Base-by-base conservation (phyloP, 2,797 vertebrate genomes). In the Hafferia zeledoni region DNA sequence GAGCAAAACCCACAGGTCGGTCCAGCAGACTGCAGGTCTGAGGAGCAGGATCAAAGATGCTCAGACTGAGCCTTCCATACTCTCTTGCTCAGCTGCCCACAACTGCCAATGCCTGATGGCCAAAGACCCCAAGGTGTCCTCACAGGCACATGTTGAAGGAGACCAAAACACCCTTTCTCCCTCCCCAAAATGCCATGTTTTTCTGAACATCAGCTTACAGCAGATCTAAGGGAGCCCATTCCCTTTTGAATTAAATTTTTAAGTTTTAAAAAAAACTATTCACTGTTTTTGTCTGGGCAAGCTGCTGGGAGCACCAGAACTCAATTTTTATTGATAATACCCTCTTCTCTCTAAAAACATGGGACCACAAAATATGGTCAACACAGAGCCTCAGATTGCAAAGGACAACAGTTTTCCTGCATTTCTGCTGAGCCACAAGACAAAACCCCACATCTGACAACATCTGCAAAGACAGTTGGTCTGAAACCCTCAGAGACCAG, bases 241-340 rank as follows among this genome's bases (percentile, higher is more conserved):
- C 19, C 59, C 41, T 74, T 77, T 11, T 1, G 13, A 83, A 24
- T 41, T 52, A 75, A 52, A 52, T 72, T 56, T 74, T 63, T 63
- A 85, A 82, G 74, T 70, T 95, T 76, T 71, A 67, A 53, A 39
- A 70, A 65, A 83, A 94, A 30, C 47, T 37, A 60, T 63, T 69
- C 27, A 18, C 15, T 71, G 68, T 37, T 94, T 79, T 79, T 63
- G 55, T 52, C 87, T 91, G 72, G 31, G 17, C 1, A 6, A 91
- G 20, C 68, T 87, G 52, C 68, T 76, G 47, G 43, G 37, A 89
- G 33, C 12, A 75, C 27, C 60, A 87, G 35, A 68, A 37, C 61
- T 91, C 83, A 19, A 70, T 83, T 88, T 90, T 75, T 93, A 78
- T 86, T 81, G 91, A 86, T 37, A 52, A 86, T 94, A 83, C 11